Conservation (phyloP, 2,888 invertebrate genomes). For the Aromia moschata region DNA sequence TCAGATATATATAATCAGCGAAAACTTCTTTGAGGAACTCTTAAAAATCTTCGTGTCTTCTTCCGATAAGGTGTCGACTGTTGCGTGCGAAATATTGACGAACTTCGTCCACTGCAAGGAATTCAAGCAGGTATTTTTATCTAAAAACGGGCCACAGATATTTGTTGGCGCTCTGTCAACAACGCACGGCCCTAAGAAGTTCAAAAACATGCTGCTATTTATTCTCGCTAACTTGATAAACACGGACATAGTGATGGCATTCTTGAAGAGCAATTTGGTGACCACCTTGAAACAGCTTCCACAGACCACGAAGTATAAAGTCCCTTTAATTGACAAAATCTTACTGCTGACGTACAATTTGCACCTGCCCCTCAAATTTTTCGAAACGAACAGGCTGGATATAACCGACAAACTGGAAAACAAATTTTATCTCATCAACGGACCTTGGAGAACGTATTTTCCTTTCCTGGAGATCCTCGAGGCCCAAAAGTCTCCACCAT, state of each 20-base stretch:
- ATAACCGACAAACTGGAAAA: slow-evolving; percentile 51
- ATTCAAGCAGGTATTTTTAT: slow-evolving; percentile 46
- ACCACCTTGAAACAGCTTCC: slow-evolving; percentile 41
- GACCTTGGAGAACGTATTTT: slow-evolving; percentile 48
- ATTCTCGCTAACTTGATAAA: slow-evolving; percentile 49
- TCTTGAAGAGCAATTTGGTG: slow-evolving; percentile 43
- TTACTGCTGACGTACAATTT: slow-evolving; percentile 48
- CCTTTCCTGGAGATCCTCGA: slow-evolving; percentile 56
- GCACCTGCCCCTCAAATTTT: slow-evolving; percentile 54
- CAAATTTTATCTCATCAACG: slow-evolving; percentile 53
- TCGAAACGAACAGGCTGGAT: slow-evolving; percentile 48
- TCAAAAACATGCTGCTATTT: slow-evolving; percentile 48
- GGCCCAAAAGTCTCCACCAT: slow-evolving; percentile 45
- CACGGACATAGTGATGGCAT: slow-evolving; percentile 44
- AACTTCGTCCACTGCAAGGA: slow-evolving; percentile 33
- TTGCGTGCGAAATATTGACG: slow-evolving; percentile 46
- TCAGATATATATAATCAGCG: slow-evolving; percentile 39
- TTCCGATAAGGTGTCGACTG: slow-evolving; percentile 33
- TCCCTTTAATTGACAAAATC: slow-evolving; percentile 47
- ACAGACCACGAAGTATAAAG: slow-evolving; percentile 21
- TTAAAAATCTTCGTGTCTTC: slow-evolving; percentile 34
- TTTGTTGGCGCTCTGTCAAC: slow-evolving; percentile 40
- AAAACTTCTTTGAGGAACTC: slow-evolving; percentile 41
- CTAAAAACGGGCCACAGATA: slow-evolving; percentile 41
- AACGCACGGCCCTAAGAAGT: slow-evolving; percentile 36